Evolutionary conservation across 1,140 invertebrate species (phyloP).

Genomic region (Hermatobates lingyangjiaoensis): DNA sequence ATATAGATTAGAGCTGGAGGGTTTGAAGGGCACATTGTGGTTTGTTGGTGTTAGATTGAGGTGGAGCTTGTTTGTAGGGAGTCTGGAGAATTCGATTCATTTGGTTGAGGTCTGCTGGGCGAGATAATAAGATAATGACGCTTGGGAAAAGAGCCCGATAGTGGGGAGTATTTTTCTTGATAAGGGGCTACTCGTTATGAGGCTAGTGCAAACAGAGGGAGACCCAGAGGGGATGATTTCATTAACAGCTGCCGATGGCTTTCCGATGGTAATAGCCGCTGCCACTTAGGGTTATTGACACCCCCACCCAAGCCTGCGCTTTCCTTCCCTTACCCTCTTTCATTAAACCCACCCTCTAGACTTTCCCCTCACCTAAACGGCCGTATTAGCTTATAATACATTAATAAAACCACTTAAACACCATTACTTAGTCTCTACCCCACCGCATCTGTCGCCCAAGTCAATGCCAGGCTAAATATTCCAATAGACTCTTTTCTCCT

Average conservation of each 20-base stretch:
- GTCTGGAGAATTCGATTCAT: no score
- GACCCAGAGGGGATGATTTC: conserved; percentile 4
- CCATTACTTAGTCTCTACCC: no score
- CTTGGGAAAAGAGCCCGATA: not conserved
- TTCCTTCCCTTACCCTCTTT: conserved; percentile 2
- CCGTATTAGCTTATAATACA: not conserved
- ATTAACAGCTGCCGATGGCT: conserved; percentile 7
- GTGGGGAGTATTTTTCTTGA: conserved; percentile 5
- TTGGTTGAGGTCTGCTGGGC: no score
- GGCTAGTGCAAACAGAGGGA: not conserved
- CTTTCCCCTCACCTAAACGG: not conserved
- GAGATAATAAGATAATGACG: no score
- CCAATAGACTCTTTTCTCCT: no score
- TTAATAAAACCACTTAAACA: not conserved
- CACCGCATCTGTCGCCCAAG: no score
- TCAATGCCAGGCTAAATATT: no score
- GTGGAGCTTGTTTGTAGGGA: no score
- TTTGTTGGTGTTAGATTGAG: no score
- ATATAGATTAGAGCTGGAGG: no score
- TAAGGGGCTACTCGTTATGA: not conserved
- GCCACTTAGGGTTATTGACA: not conserved
- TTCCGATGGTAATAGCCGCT: conserved; percentile 3
- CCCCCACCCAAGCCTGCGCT: conserved; percentile 1
- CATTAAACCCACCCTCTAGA: not conserved
- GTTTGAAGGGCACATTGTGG: no score